Evolutionary conservation across 2,888 invertebrate species (phyloP), one percentile per base, ranked within the genome.

Genomic region (Julus scanicus): DNA sequence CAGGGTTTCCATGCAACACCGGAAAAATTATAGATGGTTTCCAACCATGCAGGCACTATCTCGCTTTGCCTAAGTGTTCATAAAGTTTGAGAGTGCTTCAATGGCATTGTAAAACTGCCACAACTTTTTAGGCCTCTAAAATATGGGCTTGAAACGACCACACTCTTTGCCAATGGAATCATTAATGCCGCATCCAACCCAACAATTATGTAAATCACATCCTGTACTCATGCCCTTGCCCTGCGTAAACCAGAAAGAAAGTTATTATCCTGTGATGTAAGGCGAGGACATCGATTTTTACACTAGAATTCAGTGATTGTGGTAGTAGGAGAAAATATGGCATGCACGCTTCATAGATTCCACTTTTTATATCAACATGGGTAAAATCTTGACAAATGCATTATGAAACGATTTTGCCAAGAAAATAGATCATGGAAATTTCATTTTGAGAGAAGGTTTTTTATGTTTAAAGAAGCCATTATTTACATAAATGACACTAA

Each of bases 191-290:
- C 80, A 80, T 80, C 80, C 80, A 13, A 29, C 37, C 29, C 80
- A 80, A 80, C 37, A 80, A 80, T 80, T 80, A 80, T 80, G 80
- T 80, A 80, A 80, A 80, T 80, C 80, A 80, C 29, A 71, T 71
- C 80, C 37, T 15, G 8, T 15, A 71, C 20, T n/a, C 57, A 15
- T 37, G 49, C 71, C 29, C 29, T 20, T 1, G 5, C 29, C 71
- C 71, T 17, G 17, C 63, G 13, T 4, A 39, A 80, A 37, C 20
- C 20, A 29, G 29, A 71, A 29, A 80, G 80, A 15, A 39, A 37
- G 8, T 80, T 29, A 80, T 80, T 37, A 80, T 80, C 37, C 37
- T 4, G 80, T 80, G 20, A 15, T 80, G 20, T 29, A 71, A 80
- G 37, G 80, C 37, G 11, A 37, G 13, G 80, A 80, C 80, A 80